Percentiles rank a stretch among this genome's conserved stretches.
phyloP scores from a whole-genome alignment of 2,113 vertebrate genomes.

The Brienomyrus brachyistius region DNA sequence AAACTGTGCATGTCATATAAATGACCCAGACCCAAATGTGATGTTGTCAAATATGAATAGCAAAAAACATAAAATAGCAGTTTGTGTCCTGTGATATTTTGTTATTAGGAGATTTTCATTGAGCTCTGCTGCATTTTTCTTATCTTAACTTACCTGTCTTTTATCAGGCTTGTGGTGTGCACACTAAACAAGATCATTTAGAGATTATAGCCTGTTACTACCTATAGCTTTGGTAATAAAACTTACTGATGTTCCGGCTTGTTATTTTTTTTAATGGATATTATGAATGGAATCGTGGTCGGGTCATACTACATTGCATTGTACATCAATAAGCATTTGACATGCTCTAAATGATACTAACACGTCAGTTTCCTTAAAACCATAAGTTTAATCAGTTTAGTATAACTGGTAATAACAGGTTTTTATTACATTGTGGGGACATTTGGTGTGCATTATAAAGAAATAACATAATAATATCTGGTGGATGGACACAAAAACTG shows the following conservation, averaged over 20 bases:
- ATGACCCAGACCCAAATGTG: neutral
- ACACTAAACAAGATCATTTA: neutral
- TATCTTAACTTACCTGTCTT: neutral
- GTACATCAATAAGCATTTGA: neutral
- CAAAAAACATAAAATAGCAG: neutral
- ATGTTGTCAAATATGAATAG: neutral
- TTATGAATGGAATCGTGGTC: neutral
- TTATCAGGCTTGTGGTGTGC: neutral
- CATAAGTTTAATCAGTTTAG: neutral
- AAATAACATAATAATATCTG: neutral
- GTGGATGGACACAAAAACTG: neutral
- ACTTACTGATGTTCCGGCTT: neutral
- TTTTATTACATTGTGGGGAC: no score
- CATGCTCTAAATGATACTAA: neutral
- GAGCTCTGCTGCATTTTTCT: neutral
- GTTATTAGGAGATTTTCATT: neutral
- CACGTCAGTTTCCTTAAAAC: neutral
- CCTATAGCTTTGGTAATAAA: neutral
- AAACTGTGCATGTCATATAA: neutral
- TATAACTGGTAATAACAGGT: no score
- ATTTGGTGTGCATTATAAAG: neutral
- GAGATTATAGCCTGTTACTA: neutral
- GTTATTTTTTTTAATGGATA: neutral
- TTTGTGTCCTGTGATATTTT: neutral
- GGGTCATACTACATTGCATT: neutral